phyloP scores from a whole-genome alignment of 2,888 invertebrate species.

The Chloroclysta siterata region DNA sequence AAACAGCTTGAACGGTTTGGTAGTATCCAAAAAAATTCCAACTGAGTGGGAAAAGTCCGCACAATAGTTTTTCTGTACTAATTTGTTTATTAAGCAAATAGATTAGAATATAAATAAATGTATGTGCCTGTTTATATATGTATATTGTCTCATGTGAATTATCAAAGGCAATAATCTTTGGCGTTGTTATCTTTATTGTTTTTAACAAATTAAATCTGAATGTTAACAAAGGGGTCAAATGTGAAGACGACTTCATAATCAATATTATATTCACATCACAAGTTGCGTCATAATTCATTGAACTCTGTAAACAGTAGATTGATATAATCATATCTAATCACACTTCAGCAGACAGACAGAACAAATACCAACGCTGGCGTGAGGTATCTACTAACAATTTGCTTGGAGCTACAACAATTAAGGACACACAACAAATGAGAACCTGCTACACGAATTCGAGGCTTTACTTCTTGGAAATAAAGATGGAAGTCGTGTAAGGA shows the following conservation, averaged over 20 bases:
- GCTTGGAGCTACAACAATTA: constrained; percentile 36
- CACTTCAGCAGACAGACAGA: constrained; percentile 34
- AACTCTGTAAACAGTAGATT: constrained; percentile 13
- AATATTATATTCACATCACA: background rate
- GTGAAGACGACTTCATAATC: background rate
- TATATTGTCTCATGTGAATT: too few relatives aligned
- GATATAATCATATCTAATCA: constrained; percentile 39
- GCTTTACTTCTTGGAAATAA: constrained; percentile 13
- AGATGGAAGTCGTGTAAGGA: constrained; percentile 19
- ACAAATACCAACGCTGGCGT: constrained; percentile 30
- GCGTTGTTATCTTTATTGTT: too few relatives aligned
- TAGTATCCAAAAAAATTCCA: background rate
- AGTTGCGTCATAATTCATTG: constrained; percentile 8
- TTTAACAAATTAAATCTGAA: too few relatives aligned
- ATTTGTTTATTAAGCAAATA: too few relatives aligned
- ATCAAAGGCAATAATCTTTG: too few relatives aligned
- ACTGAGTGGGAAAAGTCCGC: background rate
- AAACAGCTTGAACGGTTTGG: background rate
- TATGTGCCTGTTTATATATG: too few relatives aligned
- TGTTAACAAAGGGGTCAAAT: too few relatives aligned
- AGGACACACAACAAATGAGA: constrained; percentile 7
- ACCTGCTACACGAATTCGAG: constrained; percentile 17
- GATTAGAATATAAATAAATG: too few relatives aligned
- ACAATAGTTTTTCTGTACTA: too few relatives aligned
- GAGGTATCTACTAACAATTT: constrained; percentile 28